A percentile compares a stretch with the other conserved stretches of the same genome.
Conservation (phyloP, 1,140 invertebrate species). For the Lepidostoma basale region DNA sequence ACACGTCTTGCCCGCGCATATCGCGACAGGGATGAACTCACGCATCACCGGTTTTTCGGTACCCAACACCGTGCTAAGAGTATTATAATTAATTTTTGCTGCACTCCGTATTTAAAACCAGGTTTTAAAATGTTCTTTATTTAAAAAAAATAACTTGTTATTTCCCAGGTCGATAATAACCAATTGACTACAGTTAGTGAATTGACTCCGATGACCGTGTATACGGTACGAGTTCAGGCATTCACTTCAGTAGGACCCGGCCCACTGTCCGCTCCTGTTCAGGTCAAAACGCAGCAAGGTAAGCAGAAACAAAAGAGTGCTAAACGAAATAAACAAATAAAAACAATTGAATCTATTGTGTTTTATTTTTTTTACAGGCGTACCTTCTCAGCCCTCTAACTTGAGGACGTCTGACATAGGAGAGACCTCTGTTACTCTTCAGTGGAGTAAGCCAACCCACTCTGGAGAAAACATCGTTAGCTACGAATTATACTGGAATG, state of each 20-base stretch:
- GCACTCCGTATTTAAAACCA: too few relatives aligned
- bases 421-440: slow-evolving; percentile 82
- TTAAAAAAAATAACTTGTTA: background rate
- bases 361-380: slow-evolving; percentile 63
- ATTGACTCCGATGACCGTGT: slow-evolving; percentile 84
- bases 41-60: too few relatives aligned
- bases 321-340: background rate
- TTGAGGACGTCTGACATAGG: slow-evolving; percentile 81
- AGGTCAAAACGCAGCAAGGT: slow-evolving; percentile 96
- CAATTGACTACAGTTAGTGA: slow-evolving; percentile 92
- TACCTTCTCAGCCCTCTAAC: slow-evolving; percentile 93
- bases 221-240: slow-evolving; percentile 90
- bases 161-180: slow-evolving; percentile 74
- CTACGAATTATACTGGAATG: slow-evolving; percentile 97
- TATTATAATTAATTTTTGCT: too few relatives aligned
- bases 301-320: slow-evolving; percentile 40
- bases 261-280: slow-evolving; percentile 87
- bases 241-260: slow-evolving; percentile 90
- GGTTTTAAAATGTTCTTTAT: too few relatives aligned
- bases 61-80: too few relatives aligned
- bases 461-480: slow-evolving; percentile 90
- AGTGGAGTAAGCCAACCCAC: slow-evolving; percentile 89
- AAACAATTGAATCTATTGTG: background rate
- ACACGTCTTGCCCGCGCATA: too few relatives aligned
- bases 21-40: too few relatives aligned